Conservation (phyloP, 2,113 vertebrate genomes). For the Otis tarda region DNA sequence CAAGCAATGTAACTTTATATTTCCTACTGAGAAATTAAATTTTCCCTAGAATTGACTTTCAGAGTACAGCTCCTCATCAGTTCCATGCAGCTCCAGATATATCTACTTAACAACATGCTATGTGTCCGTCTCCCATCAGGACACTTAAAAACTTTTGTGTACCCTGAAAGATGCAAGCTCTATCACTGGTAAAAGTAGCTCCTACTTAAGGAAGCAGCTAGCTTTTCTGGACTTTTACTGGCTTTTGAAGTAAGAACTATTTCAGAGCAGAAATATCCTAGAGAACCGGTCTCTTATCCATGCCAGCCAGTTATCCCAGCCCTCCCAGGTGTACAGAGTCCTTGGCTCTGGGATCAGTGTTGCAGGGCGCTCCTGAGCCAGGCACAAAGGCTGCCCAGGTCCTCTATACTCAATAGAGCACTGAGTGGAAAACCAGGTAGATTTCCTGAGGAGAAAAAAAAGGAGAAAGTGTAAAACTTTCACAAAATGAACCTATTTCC, state of each 20-base stretch:
- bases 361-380: background rate
- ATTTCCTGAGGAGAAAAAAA: background rate
- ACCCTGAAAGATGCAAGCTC: background rate
- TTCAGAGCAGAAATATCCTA: background rate
- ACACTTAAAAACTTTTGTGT: background rate
- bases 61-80: background rate
- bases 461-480: background rate
- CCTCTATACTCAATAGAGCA: background rate
- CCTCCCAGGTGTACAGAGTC: accelerated
- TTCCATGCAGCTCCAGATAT: background rate
- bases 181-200: background rate
- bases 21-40: background rate
- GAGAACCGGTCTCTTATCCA: background rate
- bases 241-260: background rate
- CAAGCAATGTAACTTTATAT: background rate
- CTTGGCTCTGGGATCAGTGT: background rate
- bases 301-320: background rate
- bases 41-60: background rate
- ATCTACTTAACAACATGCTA: background rate
- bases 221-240: background rate
- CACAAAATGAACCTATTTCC: background rate
- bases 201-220: background rate
- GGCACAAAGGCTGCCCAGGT: background rate
- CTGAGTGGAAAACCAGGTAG: background rate
- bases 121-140: background rate